phyloP scores from a whole-genome alignment of 2,797 vertebrate genomes.

The Stomatorhinus walkeri region DNA sequence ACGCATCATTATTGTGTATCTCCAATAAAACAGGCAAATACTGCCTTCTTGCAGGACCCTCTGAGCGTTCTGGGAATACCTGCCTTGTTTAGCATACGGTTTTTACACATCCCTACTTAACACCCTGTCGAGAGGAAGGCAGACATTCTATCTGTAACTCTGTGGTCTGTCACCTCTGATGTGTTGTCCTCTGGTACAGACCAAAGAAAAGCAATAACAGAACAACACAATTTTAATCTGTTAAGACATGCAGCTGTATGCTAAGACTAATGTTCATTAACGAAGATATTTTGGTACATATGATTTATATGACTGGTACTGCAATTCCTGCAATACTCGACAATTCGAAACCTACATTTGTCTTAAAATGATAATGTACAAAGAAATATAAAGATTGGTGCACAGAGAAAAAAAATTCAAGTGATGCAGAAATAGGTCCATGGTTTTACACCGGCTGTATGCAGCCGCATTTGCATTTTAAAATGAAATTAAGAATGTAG shows the following conservation, averaged over 20 bases:
- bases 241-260: constrained; percentile 13
- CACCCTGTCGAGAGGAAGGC: neutral
- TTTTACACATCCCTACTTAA: neutral
- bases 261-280: constrained; percentile 7
- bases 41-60: neutral
- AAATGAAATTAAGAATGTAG: constrained; percentile 16
- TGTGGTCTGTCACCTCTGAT: neutral
- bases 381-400: constrained; percentile 31
- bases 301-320: constrained; percentile 10
- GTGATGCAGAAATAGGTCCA: constrained; percentile 41
- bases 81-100: neutral
- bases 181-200: neutral
- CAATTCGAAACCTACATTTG: neutral
- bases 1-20: neutral
- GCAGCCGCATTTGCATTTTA: constrained; percentile 45
- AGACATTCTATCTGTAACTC: neutral
- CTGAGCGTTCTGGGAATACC: neutral
- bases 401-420: constrained; percentile 33
- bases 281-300: neutral
- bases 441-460: constrained; percentile 30
- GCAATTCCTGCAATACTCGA: neutral
- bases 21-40: neutral
- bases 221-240: neutral
- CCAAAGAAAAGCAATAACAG: neutral
- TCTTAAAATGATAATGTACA: constrained; percentile 22